Evolutionary conservation across 2,113 vertebrate genomes (phyloP), one percentile per base, ranked within the genome.

Genomic region (Leptobrachium ailaonicum): DNA sequence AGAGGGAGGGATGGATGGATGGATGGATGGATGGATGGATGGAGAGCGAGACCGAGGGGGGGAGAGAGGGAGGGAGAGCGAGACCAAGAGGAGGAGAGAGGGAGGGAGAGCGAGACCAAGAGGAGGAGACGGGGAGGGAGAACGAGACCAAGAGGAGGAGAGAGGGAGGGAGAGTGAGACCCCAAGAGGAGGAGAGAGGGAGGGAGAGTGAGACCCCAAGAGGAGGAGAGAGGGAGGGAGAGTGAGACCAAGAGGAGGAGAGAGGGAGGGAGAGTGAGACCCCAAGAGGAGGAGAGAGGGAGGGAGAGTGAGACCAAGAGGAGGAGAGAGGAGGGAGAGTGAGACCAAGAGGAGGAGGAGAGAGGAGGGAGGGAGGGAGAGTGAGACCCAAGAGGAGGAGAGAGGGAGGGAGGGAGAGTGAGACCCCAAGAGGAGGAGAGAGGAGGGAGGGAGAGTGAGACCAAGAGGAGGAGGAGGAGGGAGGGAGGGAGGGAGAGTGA

Each of bases 211-310:
- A 8, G 62, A 43, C 45, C 56, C 50, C 56, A 58, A 44, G 1
- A 32, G 20, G 20, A 32, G 20, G 41, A 45, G 41, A 53, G 14
- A 62, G 43, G 20, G 1, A 32, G 20, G 20, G 20, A 32, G 41
- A 62, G 43, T 13, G 4, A 11, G 69, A 8, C 2, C 6, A 32
- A 2, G 2, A 42, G 14, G 66, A 6, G 2, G 3, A 32, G 20
- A 56, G 0, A 14, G 6, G 40, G 4, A 66, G 32, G 32, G 40
- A 43, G 0, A 0, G 53, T 12, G 45, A 71, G 14, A 7, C 32
- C 41, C 60, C 63, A n/a, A 75, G 63, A 71, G 79, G 71, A 69
- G 71, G 63, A 69, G 56, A 66, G 47, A 5, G 66, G 53, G n/a
- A 41, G 32, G 2, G 50, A 60, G 9, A 0, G 0, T 2, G 47